Evolutionary conservation across 2,797 vertebrate genomes (phyloP).

Genomic region (Sciurus vulgaris): DNA sequence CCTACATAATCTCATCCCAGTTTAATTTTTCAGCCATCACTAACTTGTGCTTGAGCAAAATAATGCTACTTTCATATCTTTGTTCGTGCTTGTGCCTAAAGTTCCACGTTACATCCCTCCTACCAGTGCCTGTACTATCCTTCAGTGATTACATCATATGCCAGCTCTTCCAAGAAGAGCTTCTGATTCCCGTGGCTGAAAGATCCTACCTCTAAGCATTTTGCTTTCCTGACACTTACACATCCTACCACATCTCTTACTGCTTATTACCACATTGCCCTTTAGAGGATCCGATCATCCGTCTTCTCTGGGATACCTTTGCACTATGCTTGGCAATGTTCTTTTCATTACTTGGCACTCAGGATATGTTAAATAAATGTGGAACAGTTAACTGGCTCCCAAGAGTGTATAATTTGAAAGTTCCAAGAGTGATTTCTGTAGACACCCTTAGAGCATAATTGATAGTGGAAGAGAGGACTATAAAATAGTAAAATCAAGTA

Average conservation of each 20-base stretch:
- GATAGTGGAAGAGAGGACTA: background rate
- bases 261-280: background rate
- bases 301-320: background rate
- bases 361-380: conserved; percentile 6
- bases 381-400: background rate
- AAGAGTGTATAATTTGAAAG: conserved; percentile 28
- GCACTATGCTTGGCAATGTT: background rate
- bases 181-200: background rate
- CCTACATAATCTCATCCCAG: background rate
- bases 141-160: too few relatives aligned
- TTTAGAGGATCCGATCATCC: background rate
- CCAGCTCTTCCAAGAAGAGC: background rate
- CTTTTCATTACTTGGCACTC: background rate
- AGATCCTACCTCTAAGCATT: background rate
- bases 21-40: background rate
- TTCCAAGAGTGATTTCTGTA: background rate
- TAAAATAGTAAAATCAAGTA: background rate
- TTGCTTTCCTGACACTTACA: background rate
- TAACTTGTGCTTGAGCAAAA: background rate
- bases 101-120: background rate
- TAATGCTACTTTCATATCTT: background rate
- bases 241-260: background rate
- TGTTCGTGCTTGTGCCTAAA: background rate
- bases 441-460: background rate
- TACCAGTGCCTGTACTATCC: background rate